Evolutionary conservation across 2,888 invertebrate species (phyloP).

Genomic region (Pyrochroa serraticornis): DNA sequence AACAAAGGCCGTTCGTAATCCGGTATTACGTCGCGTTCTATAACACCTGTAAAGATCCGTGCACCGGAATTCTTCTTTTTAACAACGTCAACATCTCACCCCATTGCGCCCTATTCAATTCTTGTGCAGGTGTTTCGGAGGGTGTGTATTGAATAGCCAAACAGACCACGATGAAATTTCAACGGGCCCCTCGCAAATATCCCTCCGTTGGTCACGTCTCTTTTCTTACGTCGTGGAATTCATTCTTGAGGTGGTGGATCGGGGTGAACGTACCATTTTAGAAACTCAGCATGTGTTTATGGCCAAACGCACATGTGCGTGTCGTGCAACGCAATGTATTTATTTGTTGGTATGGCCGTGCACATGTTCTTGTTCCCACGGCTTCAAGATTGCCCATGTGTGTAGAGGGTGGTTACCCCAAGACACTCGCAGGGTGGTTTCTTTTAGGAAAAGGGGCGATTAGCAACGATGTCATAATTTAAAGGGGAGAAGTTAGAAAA

Average conservation of each 20-base stretch:
- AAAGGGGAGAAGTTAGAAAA: conserved; percentile 48
- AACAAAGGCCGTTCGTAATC: background rate
- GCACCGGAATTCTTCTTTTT: too few relatives aligned
- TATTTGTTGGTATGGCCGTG: conserved; percentile 40
- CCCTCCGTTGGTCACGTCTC: conserved; percentile 1
- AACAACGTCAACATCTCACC: background rate
- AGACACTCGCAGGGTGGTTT: conserved; percentile 39
- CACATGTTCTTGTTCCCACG: conserved; percentile 52
- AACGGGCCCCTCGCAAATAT: background rate
- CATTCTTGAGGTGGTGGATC: conserved; percentile 2
- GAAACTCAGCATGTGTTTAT: conserved; percentile 20
- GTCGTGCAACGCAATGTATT: conserved; percentile 31
- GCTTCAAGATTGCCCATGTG: conserved; percentile 45
- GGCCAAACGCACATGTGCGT: conserved; percentile 11
- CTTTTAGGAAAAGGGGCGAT: conserved; percentile 34
- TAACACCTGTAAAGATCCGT: conserved; percentile 14
- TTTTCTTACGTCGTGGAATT: conserved; percentile 11
- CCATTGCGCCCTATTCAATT: conserved; percentile 1
- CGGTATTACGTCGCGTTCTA: conserved; percentile 8
- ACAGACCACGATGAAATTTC: conserved; percentile 18
- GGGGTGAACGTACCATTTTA: conserved; percentile 13
- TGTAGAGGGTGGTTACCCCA: conserved; percentile 41
- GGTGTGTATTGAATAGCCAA: conserved; percentile 31
- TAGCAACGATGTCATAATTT: conserved; percentile 41
- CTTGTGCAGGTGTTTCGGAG: conserved; percentile 30